These are phyloP conservation scores for Sebastes taczanowskii DNA, from an alignment of 2,797 vertebrate genomes.

Conservation along the genomic window DNA sequence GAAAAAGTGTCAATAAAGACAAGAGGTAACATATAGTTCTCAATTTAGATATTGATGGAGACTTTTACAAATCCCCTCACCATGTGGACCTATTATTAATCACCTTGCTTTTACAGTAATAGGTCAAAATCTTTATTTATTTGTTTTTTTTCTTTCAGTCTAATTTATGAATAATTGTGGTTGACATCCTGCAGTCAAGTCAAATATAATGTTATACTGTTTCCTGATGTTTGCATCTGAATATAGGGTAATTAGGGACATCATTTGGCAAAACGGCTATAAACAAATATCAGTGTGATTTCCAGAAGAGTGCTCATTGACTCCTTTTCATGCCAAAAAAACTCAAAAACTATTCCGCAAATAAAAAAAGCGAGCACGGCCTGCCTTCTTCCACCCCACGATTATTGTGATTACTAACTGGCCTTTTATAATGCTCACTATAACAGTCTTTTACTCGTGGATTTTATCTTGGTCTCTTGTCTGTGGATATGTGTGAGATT, in stretches of 20 bases:
- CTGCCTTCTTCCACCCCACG: not conserved
- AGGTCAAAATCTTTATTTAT: not conserved
- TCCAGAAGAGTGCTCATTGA: constrained; percentile 7
- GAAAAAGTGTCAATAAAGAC: not conserved
- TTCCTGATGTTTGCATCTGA: not conserved
- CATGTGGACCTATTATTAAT: not conserved
- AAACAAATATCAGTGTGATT: constrained; percentile 52
- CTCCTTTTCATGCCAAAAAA: constrained; percentile 11
- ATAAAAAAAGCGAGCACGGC: not conserved
- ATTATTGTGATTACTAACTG: not conserved
- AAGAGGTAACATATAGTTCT: not conserved
- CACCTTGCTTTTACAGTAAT: not conserved
- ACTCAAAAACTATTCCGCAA: constrained; percentile 9
- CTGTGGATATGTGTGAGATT: no score
- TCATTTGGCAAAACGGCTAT: constrained; percentile 37
- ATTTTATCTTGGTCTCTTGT: no score
- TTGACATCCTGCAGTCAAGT: not conserved
- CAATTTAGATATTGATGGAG: not conserved
- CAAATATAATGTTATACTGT: not conserved
- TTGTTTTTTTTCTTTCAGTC: constrained; percentile 31
- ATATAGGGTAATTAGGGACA: constrained; percentile 32
- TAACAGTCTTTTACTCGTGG: no score
- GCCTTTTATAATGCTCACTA: no score
- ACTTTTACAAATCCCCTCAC: not conserved
- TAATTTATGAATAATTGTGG: constrained; percentile 32